Base-by-base conservation (phyloP, 1,140 invertebrate species). In the Lysiphlebus fabarum region DNA sequence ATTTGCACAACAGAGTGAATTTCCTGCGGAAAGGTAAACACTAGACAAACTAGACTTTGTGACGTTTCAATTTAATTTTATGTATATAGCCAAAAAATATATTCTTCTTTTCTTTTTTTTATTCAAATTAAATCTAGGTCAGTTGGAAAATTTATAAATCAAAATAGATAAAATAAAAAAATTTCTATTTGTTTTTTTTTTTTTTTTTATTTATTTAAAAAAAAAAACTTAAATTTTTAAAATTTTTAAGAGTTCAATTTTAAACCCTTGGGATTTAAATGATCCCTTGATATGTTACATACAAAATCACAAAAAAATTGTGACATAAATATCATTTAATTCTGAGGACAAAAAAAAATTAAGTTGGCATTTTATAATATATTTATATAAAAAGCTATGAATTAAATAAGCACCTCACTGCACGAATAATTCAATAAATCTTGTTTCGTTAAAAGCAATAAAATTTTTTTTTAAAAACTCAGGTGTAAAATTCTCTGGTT, bases 251-350 rank as follows among this genome's bases (percentile, higher is more conserved):
- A 33, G 12, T 42, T 49, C 53, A 41, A 51, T 58, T 14, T 17
- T 42, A 40, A 40, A n/a, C 12, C 10, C 40, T 10, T 1, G 14
- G 53, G 50, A 58, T 64, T 61, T 64, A 59, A 64, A 36, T 44
- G 12, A 57, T 58, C 49, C 58, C 47, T n/a, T n/a, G n/a, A n/a
- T n/a, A n/a, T 56, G 40, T 37, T 53, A 50, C 58, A 58, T 43
- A 41, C n/a, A 12, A 37, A 41, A 47, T 34, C 12, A 36, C 0
- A 38, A 59, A 61, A 65, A 67, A 65, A 65, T 67, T 58, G 62
- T 64, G 60, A 64, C 65, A 64, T 66, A 61, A 62, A 64, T 64
- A 64, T 64, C 61, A 44, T 62, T 66, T 64, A 47, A 14, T 33
- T 38, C 43, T 8, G 8, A 45, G 11, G 10, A 47, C 36, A 8